phyloP scores from a whole-genome alignment of 2,113 vertebrate genomes.

The Deroptyus accipitrinus region DNA sequence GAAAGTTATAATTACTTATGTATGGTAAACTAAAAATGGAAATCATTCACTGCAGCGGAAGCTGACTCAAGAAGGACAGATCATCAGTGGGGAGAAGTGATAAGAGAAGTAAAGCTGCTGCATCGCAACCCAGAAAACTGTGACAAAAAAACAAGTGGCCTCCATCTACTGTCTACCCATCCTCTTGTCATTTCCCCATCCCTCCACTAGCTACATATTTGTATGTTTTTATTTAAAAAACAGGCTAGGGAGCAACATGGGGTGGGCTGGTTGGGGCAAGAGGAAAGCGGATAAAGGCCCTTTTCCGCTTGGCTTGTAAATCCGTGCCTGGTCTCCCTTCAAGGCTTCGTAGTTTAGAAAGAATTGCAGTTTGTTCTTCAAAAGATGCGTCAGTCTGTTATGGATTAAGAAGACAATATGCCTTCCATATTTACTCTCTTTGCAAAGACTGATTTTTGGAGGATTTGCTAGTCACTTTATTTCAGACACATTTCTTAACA shows the following conservation, averaged over 20 bases:
- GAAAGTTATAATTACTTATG: background rate
- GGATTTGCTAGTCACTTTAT: slow-evolving; percentile 21
- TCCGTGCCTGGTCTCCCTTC: background rate
- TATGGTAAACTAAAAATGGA: background rate
- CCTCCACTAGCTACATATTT: background rate
- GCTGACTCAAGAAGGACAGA: background rate
- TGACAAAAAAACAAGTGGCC: background rate
- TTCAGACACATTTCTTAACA: slow-evolving; percentile 28
- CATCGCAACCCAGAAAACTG: background rate
- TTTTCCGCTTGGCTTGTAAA: background rate
- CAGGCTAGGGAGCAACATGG: background rate
- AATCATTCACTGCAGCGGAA: background rate
- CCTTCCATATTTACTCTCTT: slow-evolving; percentile 27
- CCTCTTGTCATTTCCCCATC: background rate
- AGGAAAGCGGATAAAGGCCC: background rate
- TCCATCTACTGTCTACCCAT: background rate
- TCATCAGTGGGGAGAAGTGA: background rate
- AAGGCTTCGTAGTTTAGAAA: background rate
- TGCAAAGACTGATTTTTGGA: background rate
- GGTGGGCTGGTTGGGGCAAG: background rate
- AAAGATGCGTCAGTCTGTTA: slow-evolving; percentile 5
- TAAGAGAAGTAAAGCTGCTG: background rate
- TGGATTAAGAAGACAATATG: slow-evolving; percentile 36
- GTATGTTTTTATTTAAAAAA: background rate
- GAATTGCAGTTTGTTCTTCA: slow-evolving; percentile 33